These are phyloP conservation scores for Lophotriccus pileatus DNA, from an alignment of 2,797 vertebrate genomes.

Conservation along the genomic window DNA sequence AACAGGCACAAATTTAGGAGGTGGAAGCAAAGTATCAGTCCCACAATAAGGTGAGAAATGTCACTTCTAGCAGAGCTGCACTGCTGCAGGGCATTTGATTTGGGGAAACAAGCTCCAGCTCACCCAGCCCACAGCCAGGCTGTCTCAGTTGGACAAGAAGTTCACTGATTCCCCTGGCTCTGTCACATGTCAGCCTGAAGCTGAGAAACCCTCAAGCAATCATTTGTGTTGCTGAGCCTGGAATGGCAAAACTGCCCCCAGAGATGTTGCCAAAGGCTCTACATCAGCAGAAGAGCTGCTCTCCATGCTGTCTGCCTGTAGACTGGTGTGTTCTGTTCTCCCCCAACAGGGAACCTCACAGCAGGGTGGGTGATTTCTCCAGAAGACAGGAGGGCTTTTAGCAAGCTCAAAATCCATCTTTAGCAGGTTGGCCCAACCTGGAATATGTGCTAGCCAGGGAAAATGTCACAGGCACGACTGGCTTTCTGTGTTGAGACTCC, in stretches of 20 bases:
- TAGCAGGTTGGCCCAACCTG: neutral
- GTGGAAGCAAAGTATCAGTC: neutral
- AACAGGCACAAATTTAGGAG: neutral
- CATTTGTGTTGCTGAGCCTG: neutral
- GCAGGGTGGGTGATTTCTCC: neutral
- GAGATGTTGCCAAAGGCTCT: neutral
- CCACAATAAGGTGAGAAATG: neutral
- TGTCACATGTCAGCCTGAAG: neutral
- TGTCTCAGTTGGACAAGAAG: neutral
- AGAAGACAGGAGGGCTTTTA: neutral
- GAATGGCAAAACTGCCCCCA: neutral
- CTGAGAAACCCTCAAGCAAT: neutral
- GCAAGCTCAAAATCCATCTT: neutral
- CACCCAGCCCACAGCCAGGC: neutral
- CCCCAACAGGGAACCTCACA: accelerated
- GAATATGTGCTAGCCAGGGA: neutral
- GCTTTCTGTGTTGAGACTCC: neutral
- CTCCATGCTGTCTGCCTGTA: accelerated
- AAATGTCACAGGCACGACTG: neutral
- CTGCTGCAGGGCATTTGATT: neutral
- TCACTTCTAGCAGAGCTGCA: neutral
- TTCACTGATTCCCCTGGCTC: neutral
- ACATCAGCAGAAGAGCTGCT: neutral
- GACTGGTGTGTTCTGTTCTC: neutral
- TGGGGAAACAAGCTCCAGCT: neutral